These are phyloP conservation scores for Phania funesta DNA, from an alignment of 2,888 invertebrate genomes.

Conservation along the genomic window DNA sequence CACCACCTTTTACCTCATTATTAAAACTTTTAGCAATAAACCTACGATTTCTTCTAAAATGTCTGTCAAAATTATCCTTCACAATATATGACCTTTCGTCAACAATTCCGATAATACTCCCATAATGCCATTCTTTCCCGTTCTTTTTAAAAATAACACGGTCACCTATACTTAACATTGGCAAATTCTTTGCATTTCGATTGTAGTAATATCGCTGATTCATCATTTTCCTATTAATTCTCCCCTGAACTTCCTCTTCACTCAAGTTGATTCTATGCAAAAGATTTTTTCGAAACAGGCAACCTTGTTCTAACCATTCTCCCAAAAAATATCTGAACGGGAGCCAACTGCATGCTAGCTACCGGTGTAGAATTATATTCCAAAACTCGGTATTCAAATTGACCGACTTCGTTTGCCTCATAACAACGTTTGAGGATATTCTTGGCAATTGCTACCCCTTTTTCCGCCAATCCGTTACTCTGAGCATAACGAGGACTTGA, in stretches of 20 bases:
- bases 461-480: constrained; percentile 31
- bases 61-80: constrained; percentile 4
- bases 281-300: neutral
- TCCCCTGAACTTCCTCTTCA: neutral
- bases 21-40: constrained; percentile 5
- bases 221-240: neutral
- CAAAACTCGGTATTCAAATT: neutral
- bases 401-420: neutral
- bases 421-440: constrained; percentile 12
- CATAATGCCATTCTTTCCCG: constrained; percentile 13
- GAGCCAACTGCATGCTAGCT: neutral
- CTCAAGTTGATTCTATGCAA: neutral
- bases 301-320: neutral
- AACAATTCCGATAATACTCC: neutral
- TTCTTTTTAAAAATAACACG: constrained; percentile 30
- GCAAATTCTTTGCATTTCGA: neutral
- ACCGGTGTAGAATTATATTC: neutral
- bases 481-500: constrained; percentile 49
- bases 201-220: neutral
- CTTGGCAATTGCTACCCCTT: constrained; percentile 22
- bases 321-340: neutral
- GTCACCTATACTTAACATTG: neutral
- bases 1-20: neutral
- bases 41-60: constrained; percentile 19
- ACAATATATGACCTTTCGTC: constrained; percentile 23